These are phyloP conservation scores for Yponomeuta plumbellus DNA, from an alignment of 2,888 invertebrate genomes.

Conservation along the genomic window DNA sequence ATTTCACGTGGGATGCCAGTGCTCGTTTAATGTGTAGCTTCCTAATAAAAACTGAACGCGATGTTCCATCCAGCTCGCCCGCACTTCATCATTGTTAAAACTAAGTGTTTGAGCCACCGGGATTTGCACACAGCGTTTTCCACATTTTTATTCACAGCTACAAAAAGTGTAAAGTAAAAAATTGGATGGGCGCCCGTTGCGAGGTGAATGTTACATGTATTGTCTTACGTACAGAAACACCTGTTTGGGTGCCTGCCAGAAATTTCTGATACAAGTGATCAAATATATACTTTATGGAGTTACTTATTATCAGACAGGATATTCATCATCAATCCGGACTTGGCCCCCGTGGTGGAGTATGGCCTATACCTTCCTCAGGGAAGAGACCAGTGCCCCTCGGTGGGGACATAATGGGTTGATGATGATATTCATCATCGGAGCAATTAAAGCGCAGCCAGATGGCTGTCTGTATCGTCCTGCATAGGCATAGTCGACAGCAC, in stretches of 20 bases:
- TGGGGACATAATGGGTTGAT: no score
- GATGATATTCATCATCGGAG: constrained; percentile 3
- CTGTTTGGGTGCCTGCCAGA: constrained; percentile 13
- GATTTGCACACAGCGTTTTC: background rate
- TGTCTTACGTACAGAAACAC: constrained; percentile 15
- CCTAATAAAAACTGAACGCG: constrained; percentile 55
- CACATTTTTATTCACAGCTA: constrained; percentile 3
- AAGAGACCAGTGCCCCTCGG: no score
- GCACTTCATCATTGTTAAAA: constrained; percentile 6
- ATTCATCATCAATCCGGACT: constrained; percentile 2
- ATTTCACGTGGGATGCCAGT: constrained; percentile 44
- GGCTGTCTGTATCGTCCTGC: background rate
- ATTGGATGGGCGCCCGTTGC: background rate
- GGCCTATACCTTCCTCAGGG: no score
- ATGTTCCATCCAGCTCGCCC: constrained; percentile 17
- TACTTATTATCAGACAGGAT: constrained; percentile 11
- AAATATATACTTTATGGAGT: background rate
- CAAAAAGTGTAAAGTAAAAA: background rate
- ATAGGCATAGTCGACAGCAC: no score
- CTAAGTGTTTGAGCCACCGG: background rate
- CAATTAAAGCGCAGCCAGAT: background rate
- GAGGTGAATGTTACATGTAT: background rate
- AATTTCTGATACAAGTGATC: background rate
- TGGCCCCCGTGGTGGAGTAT: no score
- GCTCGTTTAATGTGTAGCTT: constrained; percentile 61